Percentiles rank a stretch among this genome's conserved stretches.
Conservation (phyloP, 2,888 invertebrate species). For the Pristionchus entomophagus region DNA sequence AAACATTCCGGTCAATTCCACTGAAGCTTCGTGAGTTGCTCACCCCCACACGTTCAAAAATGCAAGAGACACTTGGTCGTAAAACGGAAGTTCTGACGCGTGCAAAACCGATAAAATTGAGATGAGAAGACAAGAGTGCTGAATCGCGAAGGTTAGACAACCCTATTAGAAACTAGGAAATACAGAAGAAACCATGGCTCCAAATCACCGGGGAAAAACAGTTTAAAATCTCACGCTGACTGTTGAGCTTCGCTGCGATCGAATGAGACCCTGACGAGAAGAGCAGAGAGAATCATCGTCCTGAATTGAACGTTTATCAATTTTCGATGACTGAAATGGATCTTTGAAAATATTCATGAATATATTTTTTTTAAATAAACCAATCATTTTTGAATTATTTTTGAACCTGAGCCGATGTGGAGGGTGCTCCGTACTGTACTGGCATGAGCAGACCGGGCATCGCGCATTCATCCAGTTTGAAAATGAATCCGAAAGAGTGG, state of each 20-base stretch:
- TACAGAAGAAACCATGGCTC: neutral
- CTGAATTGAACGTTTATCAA: too few relatives aligned
- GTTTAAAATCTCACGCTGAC: neutral
- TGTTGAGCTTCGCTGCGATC: neutral
- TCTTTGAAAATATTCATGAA: too few relatives aligned
- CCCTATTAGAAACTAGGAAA: neutral
- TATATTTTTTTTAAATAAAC: too few relatives aligned
- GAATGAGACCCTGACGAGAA: conserved; percentile 10
- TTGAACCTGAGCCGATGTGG: conserved; percentile 30
- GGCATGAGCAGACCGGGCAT: conserved; percentile 36
- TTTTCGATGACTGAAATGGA: too few relatives aligned
- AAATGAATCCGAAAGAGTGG: too few relatives aligned
- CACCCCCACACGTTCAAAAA: conserved; percentile 8
- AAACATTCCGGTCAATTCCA: neutral
- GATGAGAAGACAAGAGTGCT: too few relatives aligned
- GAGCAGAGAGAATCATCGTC: conserved; percentile 30
- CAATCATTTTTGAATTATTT: too few relatives aligned
- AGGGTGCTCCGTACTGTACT: conserved; percentile 16
- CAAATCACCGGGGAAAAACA: neutral
- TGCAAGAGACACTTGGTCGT: neutral
- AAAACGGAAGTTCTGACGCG: too few relatives aligned
- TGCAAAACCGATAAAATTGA: too few relatives aligned
- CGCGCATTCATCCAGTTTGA: conserved; percentile 20
- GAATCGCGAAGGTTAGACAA: neutral
- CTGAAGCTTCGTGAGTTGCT: neutral